These are phyloP conservation scores for Diplazon laetatorius DNA, from an alignment of 2,888 invertebrate species.

Conservation along the genomic window DNA sequence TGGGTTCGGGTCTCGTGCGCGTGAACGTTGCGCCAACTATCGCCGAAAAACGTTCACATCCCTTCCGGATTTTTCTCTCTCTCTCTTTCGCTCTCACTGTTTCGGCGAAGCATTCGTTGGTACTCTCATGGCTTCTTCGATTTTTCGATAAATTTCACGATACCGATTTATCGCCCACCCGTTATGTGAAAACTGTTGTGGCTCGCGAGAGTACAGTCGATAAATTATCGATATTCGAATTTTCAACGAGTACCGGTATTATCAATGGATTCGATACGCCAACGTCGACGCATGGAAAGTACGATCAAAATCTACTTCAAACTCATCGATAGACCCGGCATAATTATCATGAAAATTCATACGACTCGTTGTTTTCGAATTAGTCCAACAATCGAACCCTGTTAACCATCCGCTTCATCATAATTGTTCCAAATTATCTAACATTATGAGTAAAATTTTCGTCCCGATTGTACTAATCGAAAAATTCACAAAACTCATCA, in stretches of 20 bases:
- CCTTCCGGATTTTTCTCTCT: too few species aligned
- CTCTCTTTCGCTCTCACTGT: too few species aligned
- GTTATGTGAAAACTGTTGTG: neutral
- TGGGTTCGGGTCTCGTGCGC: neutral
- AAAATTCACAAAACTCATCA: too few species aligned
- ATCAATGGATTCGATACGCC: slow-evolving; percentile 13
- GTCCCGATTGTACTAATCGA: too few species aligned
- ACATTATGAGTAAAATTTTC: too few species aligned
- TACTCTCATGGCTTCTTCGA: neutral
- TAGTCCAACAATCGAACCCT: neutral
- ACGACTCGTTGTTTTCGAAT: neutral
- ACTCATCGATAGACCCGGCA: slow-evolving; percentile 14
- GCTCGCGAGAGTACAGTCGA: neutral
- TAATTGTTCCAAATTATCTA: too few species aligned
- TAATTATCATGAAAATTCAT: slow-evolving; percentile 52
- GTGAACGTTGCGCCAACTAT: neutral
- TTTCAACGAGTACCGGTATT: slow-evolving; percentile 27
- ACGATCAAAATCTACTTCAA: slow-evolving; percentile 46
- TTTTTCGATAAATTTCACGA: slow-evolving; percentile 24
- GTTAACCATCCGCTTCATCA: too few species aligned
- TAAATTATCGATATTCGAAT: slow-evolving; percentile 5
- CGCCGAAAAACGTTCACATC: neutral
- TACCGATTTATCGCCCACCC: neutral
- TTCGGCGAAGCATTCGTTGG: too few species aligned
- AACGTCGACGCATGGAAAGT: slow-evolving; percentile 23